Conservation (phyloP, 2,888 invertebrate genomes). For the Mechanitis messenoides region DNA sequence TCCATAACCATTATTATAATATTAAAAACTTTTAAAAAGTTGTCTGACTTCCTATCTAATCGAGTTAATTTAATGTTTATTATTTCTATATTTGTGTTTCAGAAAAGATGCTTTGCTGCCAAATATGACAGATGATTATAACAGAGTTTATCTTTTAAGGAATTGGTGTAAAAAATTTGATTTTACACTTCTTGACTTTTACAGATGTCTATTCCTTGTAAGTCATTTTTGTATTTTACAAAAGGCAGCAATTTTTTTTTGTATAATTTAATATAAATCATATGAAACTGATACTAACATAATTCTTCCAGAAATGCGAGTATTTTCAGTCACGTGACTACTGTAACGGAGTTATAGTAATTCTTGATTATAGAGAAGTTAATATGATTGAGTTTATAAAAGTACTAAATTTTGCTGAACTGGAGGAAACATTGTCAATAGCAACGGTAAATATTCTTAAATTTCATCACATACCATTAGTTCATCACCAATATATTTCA, state of each 20-base stretch:
- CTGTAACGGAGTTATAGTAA: not conserved
- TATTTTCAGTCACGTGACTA: not conserved
- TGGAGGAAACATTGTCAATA: not conserved
- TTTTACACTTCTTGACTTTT: not conserved
- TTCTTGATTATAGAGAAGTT: not conserved
- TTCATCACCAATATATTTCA: no score
- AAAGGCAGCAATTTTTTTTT: not conserved
- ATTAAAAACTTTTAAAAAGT: no score
- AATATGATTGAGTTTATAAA: not conserved
- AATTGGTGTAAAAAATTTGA: slow-evolving; percentile 10
- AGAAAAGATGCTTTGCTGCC: slow-evolving; percentile 13
- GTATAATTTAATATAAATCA: no score
- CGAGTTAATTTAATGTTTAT: not conserved
- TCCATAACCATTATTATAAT: no score
- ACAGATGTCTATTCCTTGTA: slow-evolving; percentile 8
- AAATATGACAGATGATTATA: slow-evolving; percentile 12
- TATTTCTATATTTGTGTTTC: not conserved
- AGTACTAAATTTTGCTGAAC: not conserved
- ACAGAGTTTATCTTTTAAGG: slow-evolving; percentile 9
- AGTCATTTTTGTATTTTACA: slow-evolving; percentile 1
- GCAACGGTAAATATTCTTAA: not conserved
- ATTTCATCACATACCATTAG: no score
- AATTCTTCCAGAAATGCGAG: not conserved
- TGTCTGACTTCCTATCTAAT: not conserved
- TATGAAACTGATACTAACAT: not conserved